Evolutionary conservation across 2,113 vertebrate genomes (phyloP), one percentile per base, ranked within the genome.

Genomic region (Podarcis muralis): DNA sequence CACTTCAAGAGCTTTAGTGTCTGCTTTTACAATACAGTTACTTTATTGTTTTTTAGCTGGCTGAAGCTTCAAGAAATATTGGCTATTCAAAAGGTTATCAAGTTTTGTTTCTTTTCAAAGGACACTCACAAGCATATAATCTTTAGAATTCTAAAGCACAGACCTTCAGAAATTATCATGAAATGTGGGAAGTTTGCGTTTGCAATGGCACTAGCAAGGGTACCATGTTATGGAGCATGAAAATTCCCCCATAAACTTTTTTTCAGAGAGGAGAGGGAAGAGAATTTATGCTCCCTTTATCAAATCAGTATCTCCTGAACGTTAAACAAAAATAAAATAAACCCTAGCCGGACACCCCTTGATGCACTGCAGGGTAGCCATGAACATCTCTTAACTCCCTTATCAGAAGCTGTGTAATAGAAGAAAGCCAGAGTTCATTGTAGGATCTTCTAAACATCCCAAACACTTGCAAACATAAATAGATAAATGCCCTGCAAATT

Each of bases 1-100:
- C 43, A 91, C 89, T 95, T 95, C 84, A 77, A 87, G 95, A 92
- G 85, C 85, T 80, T 95, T 91, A 92, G 89, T 85, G 92, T 91
- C 93, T 87, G 91, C 71, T 0, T 94, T 89, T 88, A 86, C 75
- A 90, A 89, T 87, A 81, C 77, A 94, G 91, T 86, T 88, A 75
- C 86, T 89, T 92, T 94, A 95, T 91, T 90, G 83, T 72, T 92
- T 91, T 71, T 84, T 87, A 95, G 92, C 94, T 91, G 95, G 3
- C 69, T 72, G 30, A 87, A 93, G 92, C 86, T 77, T 87, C 40
- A 86, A 84, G 16, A 91, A 79, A 79, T 59, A 69, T 13, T 37
- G 62, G 32, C 20, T 5, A 35, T 62, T 43, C 78, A 13, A 80
- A 77, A 83, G 53, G 11, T 32, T 65, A 0, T 88, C n/a, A 74